Conservation (phyloP, 2,113 vertebrate species). For the Gymnocephalus cernua region DNA sequence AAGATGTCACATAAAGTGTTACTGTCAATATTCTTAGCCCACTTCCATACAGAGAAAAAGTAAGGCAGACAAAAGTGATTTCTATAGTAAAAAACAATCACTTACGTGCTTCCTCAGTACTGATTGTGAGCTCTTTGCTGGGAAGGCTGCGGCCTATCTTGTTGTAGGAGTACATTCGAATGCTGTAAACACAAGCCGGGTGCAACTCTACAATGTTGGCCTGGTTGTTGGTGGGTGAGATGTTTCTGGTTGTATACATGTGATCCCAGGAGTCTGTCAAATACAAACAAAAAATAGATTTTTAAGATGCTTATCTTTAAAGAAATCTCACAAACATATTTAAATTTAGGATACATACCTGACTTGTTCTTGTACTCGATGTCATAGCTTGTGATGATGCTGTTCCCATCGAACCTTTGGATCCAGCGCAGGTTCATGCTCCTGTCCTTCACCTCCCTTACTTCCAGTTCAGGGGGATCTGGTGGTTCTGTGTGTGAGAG, state of each 20-base stretch:
- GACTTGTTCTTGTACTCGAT: slow-evolving; percentile 99
- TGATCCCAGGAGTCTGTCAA: slow-evolving; percentile 95
- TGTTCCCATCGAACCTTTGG: slow-evolving; percentile 97
- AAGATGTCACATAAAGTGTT: slow-evolving; percentile 8
- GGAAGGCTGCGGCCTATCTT: slow-evolving; percentile 98
- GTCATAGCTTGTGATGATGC: slow-evolving; percentile 97
- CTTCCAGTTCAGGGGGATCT: slow-evolving; percentile 96
- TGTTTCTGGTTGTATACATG: slow-evolving; percentile 98
- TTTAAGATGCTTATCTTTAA: background rate
- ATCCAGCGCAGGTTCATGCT: slow-evolving; percentile 99
- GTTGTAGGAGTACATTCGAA: slow-evolving; percentile 99
- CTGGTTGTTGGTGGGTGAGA: slow-evolving; percentile 98
- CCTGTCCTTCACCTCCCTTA: slow-evolving; percentile 96
- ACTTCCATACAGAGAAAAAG: background rate
- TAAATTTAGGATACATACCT: slow-evolving; percentile 77
- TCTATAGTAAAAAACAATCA: background rate
- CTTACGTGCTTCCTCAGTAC: slow-evolving; percentile 97
- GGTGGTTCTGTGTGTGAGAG: slow-evolving; percentile 89
- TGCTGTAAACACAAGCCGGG: slow-evolving; percentile 96
- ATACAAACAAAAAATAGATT: background rate
- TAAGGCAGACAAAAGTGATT: background rate
- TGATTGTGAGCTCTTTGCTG: slow-evolving; percentile 98
- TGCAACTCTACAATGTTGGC: slow-evolving; percentile 98
- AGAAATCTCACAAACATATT: background rate
- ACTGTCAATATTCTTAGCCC: background rate